These are phyloP conservation scores for Seladonia tumulorum DNA, from an alignment of 2,888 invertebrate genomes.

Conservation along the genomic window DNA sequence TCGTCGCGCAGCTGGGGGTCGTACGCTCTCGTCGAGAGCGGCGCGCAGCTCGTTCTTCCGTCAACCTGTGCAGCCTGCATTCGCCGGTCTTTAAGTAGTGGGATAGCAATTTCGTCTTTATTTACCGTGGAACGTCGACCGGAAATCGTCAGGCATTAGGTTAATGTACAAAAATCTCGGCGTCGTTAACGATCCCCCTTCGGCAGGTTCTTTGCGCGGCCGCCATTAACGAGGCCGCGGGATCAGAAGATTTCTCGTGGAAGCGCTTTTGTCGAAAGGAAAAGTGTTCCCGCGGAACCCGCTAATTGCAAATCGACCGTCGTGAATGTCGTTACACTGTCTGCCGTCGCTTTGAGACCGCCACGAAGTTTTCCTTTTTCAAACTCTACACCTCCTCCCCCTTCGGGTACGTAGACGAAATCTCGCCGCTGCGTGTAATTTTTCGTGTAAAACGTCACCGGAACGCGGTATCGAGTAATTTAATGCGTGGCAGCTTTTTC, in stretches of 20 bases:
- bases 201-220: slow-evolving; percentile 16
- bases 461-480: slow-evolving; percentile 43
- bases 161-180: slow-evolving; percentile 45
- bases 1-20: slow-evolving; percentile 27
- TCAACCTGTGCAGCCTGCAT: slow-evolving; percentile 39
- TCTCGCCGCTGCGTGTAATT: slow-evolving; percentile 22
- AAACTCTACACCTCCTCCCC: neutral
- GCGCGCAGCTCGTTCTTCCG: slow-evolving; percentile 52
- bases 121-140: slow-evolving; percentile 43
- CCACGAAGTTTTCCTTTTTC: neutral
- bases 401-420: neutral
- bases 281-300: slow-evolving; percentile 22
- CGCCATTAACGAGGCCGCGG: slow-evolving; percentile 43
- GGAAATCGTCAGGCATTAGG: slow-evolving; percentile 46
- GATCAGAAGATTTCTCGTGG: slow-evolving; percentile 29
- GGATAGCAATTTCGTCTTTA: slow-evolving; percentile 54
- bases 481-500: slow-evolving; percentile 30
- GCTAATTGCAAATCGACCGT: slow-evolving; percentile 57
- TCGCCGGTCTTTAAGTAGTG: slow-evolving; percentile 29
- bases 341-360: slow-evolving; percentile 29
- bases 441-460: slow-evolving; percentile 13
- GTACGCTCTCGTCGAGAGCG: slow-evolving; percentile 46
- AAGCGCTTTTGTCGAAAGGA: slow-evolving; percentile 19
- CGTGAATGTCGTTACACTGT: slow-evolving; percentile 48
- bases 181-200: slow-evolving; percentile 51